phyloP scores from a whole-genome alignment of 2,797 vertebrate species.

The Mormyrus hasselquistii region DNA sequence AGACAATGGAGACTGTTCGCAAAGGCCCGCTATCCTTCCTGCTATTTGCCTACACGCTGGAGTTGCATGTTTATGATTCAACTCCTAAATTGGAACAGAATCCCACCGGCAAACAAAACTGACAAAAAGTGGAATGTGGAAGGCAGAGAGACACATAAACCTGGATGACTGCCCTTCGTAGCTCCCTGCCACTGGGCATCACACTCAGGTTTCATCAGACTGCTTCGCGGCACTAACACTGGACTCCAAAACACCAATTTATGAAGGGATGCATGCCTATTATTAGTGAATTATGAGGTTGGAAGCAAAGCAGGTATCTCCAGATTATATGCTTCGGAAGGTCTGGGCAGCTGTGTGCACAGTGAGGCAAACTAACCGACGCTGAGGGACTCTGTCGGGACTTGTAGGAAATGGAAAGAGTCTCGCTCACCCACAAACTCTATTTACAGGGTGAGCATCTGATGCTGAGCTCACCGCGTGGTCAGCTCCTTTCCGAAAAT shows the following conservation, averaged over 20 bases:
- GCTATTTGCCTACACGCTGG: not conserved
- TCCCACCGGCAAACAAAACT: not conserved
- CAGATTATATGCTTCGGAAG: slow-evolving; percentile 20
- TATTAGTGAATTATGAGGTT: slow-evolving; percentile 15
- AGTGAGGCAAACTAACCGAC: not conserved
- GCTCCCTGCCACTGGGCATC: not conserved
- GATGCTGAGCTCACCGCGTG: not conserved
- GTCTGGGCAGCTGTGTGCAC: not conserved
- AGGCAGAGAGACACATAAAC: not conserved
- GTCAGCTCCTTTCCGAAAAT: not conserved
- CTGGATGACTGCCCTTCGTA: not conserved
- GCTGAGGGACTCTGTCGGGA: not conserved
- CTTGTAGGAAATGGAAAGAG: not conserved
- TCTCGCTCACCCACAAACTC: not conserved
- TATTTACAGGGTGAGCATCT: not conserved
- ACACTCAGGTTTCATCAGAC: not conserved
- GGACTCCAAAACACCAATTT: slow-evolving; percentile 18
- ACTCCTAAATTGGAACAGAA: not conserved
- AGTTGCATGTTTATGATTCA: not conserved
- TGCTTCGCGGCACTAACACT: not conserved
- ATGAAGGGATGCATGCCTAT: not conserved
- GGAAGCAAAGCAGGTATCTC: slow-evolving; percentile 1
- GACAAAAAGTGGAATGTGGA: not conserved
- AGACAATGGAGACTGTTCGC: not conserved
- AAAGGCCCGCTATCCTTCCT: not conserved